Percentiles rank a stretch among this genome's conserved stretches.
Evolutionary conservation across 2,113 vertebrate genomes (phyloP).

Genomic region (Oxygymnocypris stewartii): DNA sequence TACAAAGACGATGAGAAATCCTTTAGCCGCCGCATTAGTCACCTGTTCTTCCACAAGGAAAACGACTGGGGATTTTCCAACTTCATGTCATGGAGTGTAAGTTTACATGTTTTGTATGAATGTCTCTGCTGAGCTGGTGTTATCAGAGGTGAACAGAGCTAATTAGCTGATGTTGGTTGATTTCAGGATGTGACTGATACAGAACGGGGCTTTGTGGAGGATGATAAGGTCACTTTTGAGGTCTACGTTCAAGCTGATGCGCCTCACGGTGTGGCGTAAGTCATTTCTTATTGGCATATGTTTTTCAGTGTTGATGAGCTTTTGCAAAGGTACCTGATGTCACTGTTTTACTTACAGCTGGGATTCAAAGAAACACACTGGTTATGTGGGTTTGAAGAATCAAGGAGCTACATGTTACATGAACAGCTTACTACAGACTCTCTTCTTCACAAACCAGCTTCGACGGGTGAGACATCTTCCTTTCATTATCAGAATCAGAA

Average conservation of each 20-base stretch:
- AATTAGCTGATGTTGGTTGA: background rate
- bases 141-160: background rate
- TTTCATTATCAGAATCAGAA: background rate
- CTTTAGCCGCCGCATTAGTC: slow-evolving; percentile 97
- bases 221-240: slow-evolving; percentile 98
- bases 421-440: slow-evolving; percentile 98
- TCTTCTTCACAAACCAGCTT: slow-evolving; percentile 99
- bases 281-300: slow-evolving; percentile 45
- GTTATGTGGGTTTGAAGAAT: slow-evolving; percentile 98
- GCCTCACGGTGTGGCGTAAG: slow-evolving; percentile 97
- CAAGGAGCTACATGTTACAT: slow-evolving; percentile 99
- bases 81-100: slow-evolving; percentile 99
- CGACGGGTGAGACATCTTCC: slow-evolving; percentile 80
- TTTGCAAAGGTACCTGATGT: background rate
- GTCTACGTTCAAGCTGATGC: slow-evolving; percentile 98
- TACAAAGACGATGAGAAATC: slow-evolving; percentile 99
- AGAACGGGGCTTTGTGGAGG: slow-evolving; percentile 95
- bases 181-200: slow-evolving; percentile 96
- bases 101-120: slow-evolving; percentile 58
- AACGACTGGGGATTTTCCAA: slow-evolving; percentile 99
- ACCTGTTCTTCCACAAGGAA: slow-evolving; percentile 99
- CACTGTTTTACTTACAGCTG: slow-evolving; percentile 73
- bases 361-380: slow-evolving; percentile 99
- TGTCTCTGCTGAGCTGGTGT: background rate
- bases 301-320: background rate